Evolutionary conservation across 2,888 invertebrate species (phyloP), one percentile per base, ranked within the genome.

Genomic region (Phaonia tiefii): DNA sequence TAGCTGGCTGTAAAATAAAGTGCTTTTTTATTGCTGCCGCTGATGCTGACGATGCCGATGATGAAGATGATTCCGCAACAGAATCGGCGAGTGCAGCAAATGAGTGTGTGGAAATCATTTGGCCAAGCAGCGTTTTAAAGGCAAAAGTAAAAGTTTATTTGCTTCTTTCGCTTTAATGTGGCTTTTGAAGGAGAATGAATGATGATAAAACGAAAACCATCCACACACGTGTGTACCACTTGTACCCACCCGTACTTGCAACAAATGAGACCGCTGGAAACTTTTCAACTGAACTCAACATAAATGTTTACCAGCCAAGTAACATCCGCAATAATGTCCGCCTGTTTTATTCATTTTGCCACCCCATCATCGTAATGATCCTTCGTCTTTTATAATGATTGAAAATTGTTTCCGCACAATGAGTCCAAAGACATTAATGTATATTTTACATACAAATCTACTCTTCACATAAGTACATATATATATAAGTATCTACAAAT

Each of bases 1-100:
- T 63, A 13, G 69, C 70, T 74, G 60, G 73, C 74, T 79, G 74
- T 74, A 79, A 79, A 75, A 74, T 79, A 75, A 79, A 79, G 74
- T 79, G 65, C 74, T 71, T 75, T 79, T 79, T 75, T 75, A 75
- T 65, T 79, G 74, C 70, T 66, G 49, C 56, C 74, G 65, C 65
- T 65, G 49, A 39, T 58, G 65, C 65, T 25, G 31, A 25, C 72
- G 63, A 31, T 31, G 26, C 72, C 4, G 49, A 17, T 60, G 63
- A 63, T 63, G 42, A 39, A 63, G 39, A 42, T 63, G 63, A 63
- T 63, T 63, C 70, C 37, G 31, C 39, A 51, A 56, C 56, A 58
- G 46, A 17, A 39, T 44, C 46, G 63, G 54, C 15, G 4, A 44
- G 42, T 31, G 67, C 58, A 20, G 44, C 54, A 60, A 69, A 44